Evolutionary conservation across 2,797 vertebrate genomes (phyloP).

Genomic region (Hyperoplus lanceolatus): DNA sequence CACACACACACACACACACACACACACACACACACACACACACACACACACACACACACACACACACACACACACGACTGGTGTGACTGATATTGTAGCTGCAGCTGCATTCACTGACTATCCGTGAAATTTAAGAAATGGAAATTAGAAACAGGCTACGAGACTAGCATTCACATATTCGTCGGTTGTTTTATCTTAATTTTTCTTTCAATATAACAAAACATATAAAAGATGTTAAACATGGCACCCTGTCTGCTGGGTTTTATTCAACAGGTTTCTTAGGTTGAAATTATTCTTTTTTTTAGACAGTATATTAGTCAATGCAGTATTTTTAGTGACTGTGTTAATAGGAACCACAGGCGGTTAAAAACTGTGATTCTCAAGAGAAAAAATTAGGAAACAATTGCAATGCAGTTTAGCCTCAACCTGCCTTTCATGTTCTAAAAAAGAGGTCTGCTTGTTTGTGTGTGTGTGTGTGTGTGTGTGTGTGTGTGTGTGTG

Average conservation of each 20-base stretch:
- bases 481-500: constrained; percentile 9
- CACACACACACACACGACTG: neutral
- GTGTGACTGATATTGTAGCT: neutral
- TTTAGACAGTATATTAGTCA: neutral
- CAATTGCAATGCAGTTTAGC: neutral
- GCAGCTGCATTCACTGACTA: neutral
- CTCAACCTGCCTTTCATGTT: constrained; percentile 26
- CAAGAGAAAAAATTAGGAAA: constrained; percentile 16
- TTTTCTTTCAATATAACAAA: neutral
- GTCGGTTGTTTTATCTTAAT: neutral
- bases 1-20: neutral
- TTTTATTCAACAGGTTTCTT: neutral
- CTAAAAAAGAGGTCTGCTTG: constrained; percentile 2
- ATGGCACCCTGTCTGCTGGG: neutral
- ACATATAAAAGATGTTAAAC: neutral
- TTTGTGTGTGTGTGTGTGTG: constrained; percentile 14
- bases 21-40: neutral
- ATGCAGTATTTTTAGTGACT: neutral
- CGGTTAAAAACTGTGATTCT: neutral
- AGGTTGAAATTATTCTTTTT: neutral
- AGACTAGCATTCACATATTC: neutral
- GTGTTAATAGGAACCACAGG: neutral
- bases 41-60: no score
- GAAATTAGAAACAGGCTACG: neutral
- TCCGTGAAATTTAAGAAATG: neutral